phyloP scores from a whole-genome alignment of 2,888 invertebrate genomes.

The Drosophila pseudotalamancana region DNA sequence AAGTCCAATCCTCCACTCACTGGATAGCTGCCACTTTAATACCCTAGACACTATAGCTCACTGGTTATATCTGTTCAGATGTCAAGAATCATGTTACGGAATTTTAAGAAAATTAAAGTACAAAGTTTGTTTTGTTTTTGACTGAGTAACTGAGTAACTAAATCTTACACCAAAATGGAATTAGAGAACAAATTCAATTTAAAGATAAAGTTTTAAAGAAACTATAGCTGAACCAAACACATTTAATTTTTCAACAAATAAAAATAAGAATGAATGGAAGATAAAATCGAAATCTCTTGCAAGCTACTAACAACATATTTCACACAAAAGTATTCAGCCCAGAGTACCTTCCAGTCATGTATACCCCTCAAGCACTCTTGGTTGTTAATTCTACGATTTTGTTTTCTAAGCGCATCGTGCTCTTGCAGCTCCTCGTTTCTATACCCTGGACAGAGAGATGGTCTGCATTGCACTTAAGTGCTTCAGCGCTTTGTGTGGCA shows the following conservation, averaged over 20 bases:
- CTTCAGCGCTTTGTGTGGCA: slow-evolving; percentile 57
- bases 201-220: no score
- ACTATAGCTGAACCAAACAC: no score
- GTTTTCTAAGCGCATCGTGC: slow-evolving; percentile 8
- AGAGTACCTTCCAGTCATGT: background rate
- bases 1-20: slow-evolving; percentile 38
- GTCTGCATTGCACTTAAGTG: slow-evolving; percentile 68
- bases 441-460: slow-evolving; percentile 18
- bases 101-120: no score
- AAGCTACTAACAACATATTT: background rate
- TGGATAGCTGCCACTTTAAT: slow-evolving; percentile 44
- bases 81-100: no score
- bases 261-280: no score
- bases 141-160: background rate
- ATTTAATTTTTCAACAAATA: no score
- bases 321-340: background rate
- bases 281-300: no score
- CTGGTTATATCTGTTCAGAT: background rate
- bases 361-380: background rate
- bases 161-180: no score
- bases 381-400: slow-evolving; percentile 31
- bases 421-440: background rate
- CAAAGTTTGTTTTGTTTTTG: no score
- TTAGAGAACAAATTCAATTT: no score
- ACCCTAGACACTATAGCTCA: background rate